phyloP scores from a whole-genome alignment of 2,113 vertebrate genomes.

The Pheucticus melanocephalus region DNA sequence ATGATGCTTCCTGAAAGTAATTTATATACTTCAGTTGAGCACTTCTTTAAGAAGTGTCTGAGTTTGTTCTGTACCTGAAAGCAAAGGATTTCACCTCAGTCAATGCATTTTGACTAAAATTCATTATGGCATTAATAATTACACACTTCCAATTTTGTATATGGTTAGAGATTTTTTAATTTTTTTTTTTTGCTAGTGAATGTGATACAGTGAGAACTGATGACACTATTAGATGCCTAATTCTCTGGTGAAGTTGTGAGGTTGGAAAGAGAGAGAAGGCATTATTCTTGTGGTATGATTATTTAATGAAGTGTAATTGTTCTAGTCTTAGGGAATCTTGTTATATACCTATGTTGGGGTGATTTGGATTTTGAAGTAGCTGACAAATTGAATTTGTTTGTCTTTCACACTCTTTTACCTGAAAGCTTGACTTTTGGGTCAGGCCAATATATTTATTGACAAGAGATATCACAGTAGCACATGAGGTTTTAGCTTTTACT shows the following conservation, averaged over 20 bases:
- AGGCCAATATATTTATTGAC: background rate
- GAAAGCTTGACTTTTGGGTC: background rate
- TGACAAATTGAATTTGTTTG: background rate
- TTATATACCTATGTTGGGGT: fast-evolving
- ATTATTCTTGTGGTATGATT: background rate
- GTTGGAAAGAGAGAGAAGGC: background rate
- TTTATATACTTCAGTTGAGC: background rate
- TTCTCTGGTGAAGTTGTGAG: background rate
- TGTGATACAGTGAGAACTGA: background rate
- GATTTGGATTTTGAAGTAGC: background rate
- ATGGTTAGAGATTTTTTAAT: background rate
- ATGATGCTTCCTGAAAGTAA: background rate
- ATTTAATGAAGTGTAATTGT: background rate
- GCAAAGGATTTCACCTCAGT: background rate
- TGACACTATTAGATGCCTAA: background rate
- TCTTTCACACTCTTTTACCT: background rate
- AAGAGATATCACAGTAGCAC: background rate
- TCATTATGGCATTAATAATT: background rate
- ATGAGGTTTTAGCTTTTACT: background rate
- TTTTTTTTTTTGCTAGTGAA: background rate
- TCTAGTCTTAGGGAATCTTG: background rate
- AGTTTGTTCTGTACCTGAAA: background rate
- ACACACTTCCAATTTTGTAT: background rate
- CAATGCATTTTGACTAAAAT: background rate
- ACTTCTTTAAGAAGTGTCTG: background rate